phyloP scores from a whole-genome alignment of 2,113 vertebrate species.

The Phyllopteryx taeniolatus region DNA sequence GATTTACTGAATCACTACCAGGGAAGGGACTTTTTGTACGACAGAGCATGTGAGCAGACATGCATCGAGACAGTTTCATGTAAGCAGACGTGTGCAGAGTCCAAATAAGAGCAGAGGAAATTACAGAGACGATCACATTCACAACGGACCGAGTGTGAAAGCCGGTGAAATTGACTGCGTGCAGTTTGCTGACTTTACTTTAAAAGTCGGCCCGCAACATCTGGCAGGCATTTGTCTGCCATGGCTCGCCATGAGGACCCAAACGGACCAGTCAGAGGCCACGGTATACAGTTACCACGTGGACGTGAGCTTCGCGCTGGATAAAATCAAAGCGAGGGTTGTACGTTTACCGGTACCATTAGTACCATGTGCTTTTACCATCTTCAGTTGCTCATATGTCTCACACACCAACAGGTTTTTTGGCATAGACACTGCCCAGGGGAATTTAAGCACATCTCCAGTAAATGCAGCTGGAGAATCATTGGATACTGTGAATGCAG shows the following conservation, averaged over 20 bases:
- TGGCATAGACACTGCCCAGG: not conserved
- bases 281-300: conserved; percentile 22
- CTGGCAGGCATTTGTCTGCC: conserved; percentile 67
- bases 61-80: not conserved
- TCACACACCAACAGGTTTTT: not conserved
- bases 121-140: not conserved
- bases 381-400: conserved; percentile 3
- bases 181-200: conserved; percentile 44
- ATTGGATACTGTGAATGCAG: not conserved
- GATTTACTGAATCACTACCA: not conserved
- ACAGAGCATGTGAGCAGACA: not conserved
- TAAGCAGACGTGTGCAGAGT: not conserved
- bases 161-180: conserved; percentile 14
- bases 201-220: conserved; percentile 50
- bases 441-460: not conserved
- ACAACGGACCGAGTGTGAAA: not conserved
- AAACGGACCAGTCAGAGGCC: conserved; percentile 26
- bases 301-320: conserved; percentile 14
- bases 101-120: conserved; percentile 6
- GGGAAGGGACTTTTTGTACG: not conserved
- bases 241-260: conserved; percentile 10
- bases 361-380: conserved; percentile 13
- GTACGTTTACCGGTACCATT: conserved; percentile 14
- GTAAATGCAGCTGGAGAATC: not conserved
- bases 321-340: conserved; percentile 19